Evolutionary conservation across 2,113 vertebrate species (phyloP).

Genomic region (Lontra canadensis): DNA sequence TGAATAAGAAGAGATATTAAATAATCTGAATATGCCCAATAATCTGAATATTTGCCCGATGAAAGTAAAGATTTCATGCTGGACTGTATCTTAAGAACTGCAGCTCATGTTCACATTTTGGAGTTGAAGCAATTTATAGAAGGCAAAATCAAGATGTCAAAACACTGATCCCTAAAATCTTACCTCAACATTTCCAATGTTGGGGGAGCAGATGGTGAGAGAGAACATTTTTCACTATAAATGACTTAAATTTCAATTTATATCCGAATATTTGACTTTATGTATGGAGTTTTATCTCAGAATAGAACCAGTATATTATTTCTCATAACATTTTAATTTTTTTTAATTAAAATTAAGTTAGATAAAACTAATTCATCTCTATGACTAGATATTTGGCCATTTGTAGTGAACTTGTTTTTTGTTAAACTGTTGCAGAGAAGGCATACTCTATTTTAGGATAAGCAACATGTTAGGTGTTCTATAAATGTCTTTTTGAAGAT

Average conservation of each 20-base stretch:
- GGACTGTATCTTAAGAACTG: not conserved
- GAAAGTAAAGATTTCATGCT: not conserved
- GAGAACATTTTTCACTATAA: not conserved
- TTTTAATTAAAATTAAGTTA: not conserved
- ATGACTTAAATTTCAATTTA: not conserved
- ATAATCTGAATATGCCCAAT: not conserved
- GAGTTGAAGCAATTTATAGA: not conserved
- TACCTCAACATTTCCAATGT: not conserved
- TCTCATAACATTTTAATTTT: not conserved
- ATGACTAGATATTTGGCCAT: not conserved
- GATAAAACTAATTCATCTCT: not conserved
- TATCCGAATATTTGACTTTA: not conserved
- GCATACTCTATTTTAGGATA: not conserved
- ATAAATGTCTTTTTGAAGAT: not conserved
- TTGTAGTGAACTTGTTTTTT: not conserved
- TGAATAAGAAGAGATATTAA: not conserved
- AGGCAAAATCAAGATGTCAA: not conserved
- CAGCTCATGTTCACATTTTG: not conserved
- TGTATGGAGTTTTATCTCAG: not conserved
- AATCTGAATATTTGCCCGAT: not conserved
- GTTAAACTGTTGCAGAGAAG: not conserved
- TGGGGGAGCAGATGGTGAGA: accelerated
- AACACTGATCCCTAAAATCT: not conserved
- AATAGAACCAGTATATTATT: not conserved
- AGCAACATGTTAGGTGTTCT: not conserved